phyloP scores from a whole-genome alignment of 2,113 vertebrate genomes.

The Glaucomys volans region DNA sequence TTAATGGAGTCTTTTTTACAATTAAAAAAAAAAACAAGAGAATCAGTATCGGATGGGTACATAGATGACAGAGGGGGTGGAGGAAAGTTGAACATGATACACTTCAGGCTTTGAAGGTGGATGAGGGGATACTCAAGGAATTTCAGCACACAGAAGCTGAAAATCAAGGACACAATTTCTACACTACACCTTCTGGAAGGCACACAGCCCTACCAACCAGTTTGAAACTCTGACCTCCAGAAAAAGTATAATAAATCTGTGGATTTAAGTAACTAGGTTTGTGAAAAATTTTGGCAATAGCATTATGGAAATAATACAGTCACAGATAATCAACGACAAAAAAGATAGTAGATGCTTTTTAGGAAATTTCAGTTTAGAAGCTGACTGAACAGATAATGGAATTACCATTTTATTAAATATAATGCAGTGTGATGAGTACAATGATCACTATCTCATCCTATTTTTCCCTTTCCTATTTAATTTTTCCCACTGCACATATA shows the following conservation, averaged over 20 bases:
- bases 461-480: not conserved
- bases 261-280: not conserved
- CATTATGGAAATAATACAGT: not conserved
- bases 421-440: not conserved
- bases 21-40: not conserved
- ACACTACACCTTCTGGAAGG: not conserved
- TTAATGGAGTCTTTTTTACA: not conserved
- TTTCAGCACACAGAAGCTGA: not conserved
- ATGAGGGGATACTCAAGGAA: not conserved
- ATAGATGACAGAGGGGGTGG: not conserved
- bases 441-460: not conserved
- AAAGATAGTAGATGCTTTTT: not conserved
- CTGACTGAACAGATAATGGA: not conserved
- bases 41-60: not conserved
- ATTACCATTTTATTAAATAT: not conserved
- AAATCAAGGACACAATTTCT: not conserved
- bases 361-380: not conserved
- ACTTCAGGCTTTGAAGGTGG: not conserved
- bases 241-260: not conserved
- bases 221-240: not conserved
- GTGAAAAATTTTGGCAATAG: not conserved
- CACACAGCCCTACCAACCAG: not conserved
- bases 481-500: not conserved
- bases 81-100: not conserved
- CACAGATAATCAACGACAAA: not conserved